Conservation (phyloP, 1,140 invertebrate species). For the Drosophila truncata region DNA sequence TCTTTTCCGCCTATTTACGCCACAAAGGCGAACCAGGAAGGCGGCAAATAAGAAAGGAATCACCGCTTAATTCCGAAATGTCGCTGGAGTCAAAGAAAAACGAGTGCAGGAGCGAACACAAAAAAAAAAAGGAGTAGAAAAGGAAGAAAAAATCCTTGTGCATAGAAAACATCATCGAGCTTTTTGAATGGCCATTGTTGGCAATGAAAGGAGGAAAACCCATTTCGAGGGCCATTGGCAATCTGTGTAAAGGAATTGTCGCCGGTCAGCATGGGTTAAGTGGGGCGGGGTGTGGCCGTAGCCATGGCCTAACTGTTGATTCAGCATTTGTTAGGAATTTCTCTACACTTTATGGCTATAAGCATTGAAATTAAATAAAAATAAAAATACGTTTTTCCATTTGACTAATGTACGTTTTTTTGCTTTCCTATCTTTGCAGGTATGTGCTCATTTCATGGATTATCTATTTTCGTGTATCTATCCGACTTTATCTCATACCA, state of each 20-base stretch:
- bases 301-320: constrained; percentile 41
- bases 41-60: constrained; percentile 60
- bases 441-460: constrained; percentile 40
- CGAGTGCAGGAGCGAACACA: constrained; percentile 16
- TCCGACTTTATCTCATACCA: constrained; percentile 2
- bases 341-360: not conserved
- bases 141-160: constrained; percentile 3
- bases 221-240: constrained; percentile 66
- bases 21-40: constrained; percentile 65
- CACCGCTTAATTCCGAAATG: constrained; percentile 68
- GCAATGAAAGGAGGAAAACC: constrained; percentile 33
- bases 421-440: constrained; percentile 55
- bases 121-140: constrained; percentile 16
- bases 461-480: constrained; percentile 34
- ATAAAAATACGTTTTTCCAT: not conserved
- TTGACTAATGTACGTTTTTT: constrained; percentile 1
- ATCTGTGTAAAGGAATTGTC: constrained; percentile 52
- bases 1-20: constrained; percentile 80
- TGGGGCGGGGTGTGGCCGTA: not conserved
- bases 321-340: constrained; percentile 32
- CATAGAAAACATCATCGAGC: constrained; percentile 39
- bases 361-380: not conserved
- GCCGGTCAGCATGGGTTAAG: constrained; percentile 54
- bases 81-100: constrained; percentile 49
- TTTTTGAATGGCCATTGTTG: constrained; percentile 47